A percentile compares a stretch with the other conserved stretches of the same genome.
These are phyloP conservation scores for Ictalurus punctatus DNA, from an alignment of 2,113 vertebrate genomes.

Conservation along the genomic window DNA sequence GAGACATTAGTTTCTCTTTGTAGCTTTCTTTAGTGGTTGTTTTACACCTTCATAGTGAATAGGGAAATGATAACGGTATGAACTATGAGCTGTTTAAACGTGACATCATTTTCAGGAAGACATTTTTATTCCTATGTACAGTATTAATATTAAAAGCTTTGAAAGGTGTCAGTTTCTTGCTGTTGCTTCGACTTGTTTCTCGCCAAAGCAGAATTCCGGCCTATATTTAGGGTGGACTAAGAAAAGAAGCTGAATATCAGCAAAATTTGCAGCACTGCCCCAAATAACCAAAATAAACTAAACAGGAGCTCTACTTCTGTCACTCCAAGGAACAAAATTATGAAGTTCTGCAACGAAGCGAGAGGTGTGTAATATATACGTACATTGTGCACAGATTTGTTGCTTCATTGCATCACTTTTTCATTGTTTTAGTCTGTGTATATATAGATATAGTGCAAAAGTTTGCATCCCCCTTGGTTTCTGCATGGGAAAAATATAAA, in stretches of 20 bases:
- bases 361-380: background rate
- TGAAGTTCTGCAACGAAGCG: background rate
- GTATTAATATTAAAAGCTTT: background rate
- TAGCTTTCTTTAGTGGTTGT: background rate
- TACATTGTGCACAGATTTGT: background rate
- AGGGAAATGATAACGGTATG: background rate
- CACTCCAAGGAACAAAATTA: background rate
- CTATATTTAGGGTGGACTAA: conserved; percentile 18
- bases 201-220: background rate
- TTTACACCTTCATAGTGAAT: background rate
- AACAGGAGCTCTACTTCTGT: conserved; percentile 18
- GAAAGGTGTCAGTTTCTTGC: background rate
- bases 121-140: background rate
- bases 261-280: background rate
- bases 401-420: conserved; percentile 4
- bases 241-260: conserved; percentile 14
- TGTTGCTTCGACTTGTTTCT: background rate
- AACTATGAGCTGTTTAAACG: background rate
- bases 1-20: background rate
- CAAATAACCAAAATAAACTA: conserved; percentile 21
- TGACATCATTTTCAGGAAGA: background rate
- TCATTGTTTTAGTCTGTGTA: background rate
- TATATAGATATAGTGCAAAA: too few relatives aligned
- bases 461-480: background rate
- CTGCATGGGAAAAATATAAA: background rate